Evolutionary conservation across 2,797 vertebrate species (phyloP), one percentile per base, ranked within the genome.

Genomic region (Enteromius treurensis): DNA sequence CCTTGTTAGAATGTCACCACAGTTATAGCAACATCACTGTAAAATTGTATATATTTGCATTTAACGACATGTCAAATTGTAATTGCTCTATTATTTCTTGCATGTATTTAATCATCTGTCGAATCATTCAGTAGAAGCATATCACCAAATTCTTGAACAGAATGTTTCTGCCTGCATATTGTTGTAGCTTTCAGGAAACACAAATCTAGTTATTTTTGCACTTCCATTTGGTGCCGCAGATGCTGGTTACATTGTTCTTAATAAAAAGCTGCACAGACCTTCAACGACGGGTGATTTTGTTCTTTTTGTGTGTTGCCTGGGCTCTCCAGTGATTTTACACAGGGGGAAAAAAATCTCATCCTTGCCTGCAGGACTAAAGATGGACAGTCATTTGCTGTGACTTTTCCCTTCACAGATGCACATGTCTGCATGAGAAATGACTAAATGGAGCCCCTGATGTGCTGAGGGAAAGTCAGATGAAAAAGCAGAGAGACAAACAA

Each of bases 401-500:
- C 73, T 75, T 58, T 75, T 23, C 32, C 51, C 51, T 75, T 32
- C 73, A 75, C 17, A 37, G 32, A 67, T 67, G 64, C 64, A 32
- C 62, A 11, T 6, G 29, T 53, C 47, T 74, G 71, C 49, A 29
- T 10, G 21, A 40, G 11, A 23, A 55, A 53, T 75, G 73, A 55
- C 49, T 37, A 15, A 75, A 75, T 9, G 51, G 49, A 73, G 45
- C 45, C 26, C 23, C 47, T 21, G 70, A 37, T 37, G 49, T 55
- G 71, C 32, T n/a, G 32, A 55, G 32, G 19, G 11, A 75, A n/a
- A 75, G 51, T 15, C 19, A 13, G 49, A 55, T 34, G 1, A n/a
- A 74, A 53, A n/a, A 74, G 17, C 71, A 0, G 15, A 32, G 45
- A 49, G 26, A 51, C 26, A 53, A 21, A 74, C 70, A 74, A 51